Percentiles rank a stretch among this genome's conserved stretches.
Conservation (phyloP, 2,113 vertebrate genomes). For the Pygoscelis antarcticus region DNA sequence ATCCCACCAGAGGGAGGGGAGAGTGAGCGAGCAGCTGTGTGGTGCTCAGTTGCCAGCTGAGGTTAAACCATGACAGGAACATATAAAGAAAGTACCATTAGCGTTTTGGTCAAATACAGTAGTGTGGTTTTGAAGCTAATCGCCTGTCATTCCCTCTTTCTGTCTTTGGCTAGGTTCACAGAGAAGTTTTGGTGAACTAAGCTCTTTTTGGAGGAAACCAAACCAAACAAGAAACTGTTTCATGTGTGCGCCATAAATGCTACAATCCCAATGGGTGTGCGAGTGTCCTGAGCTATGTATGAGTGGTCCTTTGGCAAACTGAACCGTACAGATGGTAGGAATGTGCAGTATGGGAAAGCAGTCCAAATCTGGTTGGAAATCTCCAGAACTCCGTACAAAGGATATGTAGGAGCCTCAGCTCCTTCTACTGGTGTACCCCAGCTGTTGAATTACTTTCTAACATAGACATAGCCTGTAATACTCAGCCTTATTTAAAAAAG, state of each 20-base stretch:
- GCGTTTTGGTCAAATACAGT: neutral
- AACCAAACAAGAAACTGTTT: neutral
- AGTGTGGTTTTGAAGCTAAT: neutral
- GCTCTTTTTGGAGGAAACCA: neutral
- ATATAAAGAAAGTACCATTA: neutral
- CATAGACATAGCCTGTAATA: neutral
- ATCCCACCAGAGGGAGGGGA: too few species aligned
- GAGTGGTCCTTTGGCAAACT: neutral
- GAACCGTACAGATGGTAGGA: neutral
- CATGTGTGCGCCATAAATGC: neutral
- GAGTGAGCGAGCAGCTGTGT: too few species aligned
- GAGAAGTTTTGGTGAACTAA: neutral
- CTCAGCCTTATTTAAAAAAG: neutral
- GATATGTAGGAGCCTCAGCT: neutral
- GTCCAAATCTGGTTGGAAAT: neutral
- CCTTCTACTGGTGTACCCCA: neutral
- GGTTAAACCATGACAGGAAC: neutral
- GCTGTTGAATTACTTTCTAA: neutral
- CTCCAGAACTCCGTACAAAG: neutral
- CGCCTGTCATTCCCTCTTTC: neutral
- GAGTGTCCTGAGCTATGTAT: neutral
- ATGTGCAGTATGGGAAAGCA: rapidly evolving
- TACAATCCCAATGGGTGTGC: neutral
- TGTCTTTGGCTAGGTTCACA: neutral
- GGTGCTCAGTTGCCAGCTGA: too few species aligned